A percentile compares a stretch with the other conserved stretches of the same genome.
These are phyloP conservation scores for Columba guinea DNA, from an alignment of 2,797 vertebrate species.

Conservation along the genomic window DNA sequence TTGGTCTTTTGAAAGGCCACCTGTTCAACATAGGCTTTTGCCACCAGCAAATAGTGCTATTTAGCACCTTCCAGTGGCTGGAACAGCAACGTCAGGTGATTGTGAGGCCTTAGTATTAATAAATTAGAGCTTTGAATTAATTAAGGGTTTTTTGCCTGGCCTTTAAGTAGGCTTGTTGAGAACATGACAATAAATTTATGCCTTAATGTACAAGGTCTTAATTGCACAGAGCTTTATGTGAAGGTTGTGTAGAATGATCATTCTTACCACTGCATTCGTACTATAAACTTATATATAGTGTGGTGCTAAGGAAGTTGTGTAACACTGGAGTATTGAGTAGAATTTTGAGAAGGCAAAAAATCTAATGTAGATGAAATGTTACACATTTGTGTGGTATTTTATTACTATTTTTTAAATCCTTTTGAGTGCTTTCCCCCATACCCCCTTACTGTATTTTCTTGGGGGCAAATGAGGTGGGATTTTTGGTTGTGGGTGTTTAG, in stretches of 20 bases:
- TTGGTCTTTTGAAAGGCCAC: not conserved
- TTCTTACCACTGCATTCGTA: not conserved
- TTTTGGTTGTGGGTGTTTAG: not conserved
- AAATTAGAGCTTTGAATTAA: not conserved
- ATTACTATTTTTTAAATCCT: not conserved
- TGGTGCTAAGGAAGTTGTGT: not conserved
- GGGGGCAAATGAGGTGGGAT: not conserved
- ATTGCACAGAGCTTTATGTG: not conserved
- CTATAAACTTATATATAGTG: not conserved
- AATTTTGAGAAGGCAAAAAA: not conserved
- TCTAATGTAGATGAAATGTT: not conserved
- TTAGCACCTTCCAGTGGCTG: not conserved
- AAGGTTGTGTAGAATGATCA: not conserved
- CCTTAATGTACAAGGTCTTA: not conserved
- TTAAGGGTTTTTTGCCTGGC: not conserved
- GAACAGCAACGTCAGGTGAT: not conserved
- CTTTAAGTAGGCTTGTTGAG: not conserved
- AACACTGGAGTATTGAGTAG: not conserved
- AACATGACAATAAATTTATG: not conserved
- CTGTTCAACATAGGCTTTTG: not conserved
- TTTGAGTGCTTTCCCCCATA: not conserved
- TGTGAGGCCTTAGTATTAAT: not conserved
- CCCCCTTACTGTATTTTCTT: not conserved
- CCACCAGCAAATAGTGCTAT: rapidly evolving
- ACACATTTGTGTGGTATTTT: not conserved